phyloP scores from a whole-genome alignment of 2,888 invertebrate genomes.

The Heteromurus nitidus region DNA sequence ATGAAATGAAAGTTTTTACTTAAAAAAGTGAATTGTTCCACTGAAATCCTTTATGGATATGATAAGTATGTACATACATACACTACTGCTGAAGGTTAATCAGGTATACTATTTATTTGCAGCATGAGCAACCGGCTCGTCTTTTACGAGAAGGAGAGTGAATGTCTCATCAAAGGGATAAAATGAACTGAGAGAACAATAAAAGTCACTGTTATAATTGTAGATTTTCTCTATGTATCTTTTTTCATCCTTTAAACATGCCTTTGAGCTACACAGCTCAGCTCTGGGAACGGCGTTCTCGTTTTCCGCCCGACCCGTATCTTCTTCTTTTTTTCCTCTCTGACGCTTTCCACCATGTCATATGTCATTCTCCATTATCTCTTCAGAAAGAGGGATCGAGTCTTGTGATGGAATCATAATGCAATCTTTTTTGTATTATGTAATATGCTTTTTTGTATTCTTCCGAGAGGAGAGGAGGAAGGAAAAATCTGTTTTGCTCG shows the following conservation, averaged over 20 bases:
- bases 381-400: background rate
- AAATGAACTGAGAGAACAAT: slow-evolving; percentile 17
- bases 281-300: background rate
- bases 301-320: too few relatives aligned
- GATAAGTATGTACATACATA: too few relatives aligned
- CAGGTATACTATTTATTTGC: too few relatives aligned
- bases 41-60: background rate
- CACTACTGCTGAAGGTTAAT: too few relatives aligned
- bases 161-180: background rate
- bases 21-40: background rate
- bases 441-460: background rate
- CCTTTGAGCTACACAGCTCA: background rate
- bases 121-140: background rate
- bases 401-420: slow-evolving; percentile 17
- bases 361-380: slow-evolving; percentile 23
- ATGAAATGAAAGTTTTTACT: slow-evolving; percentile 3
- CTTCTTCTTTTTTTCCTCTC: too few relatives aligned
- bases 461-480: background rate
- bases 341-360: slow-evolving; percentile 9
- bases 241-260: background rate
- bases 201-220: slow-evolving; percentile 15
- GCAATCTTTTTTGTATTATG: slow-evolving; percentile 23
- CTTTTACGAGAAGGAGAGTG: background rate
- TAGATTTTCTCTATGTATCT: background rate
- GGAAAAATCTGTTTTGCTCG: slow-evolving; percentile 9